Base-by-base conservation (phyloP, 2,113 vertebrate genomes). In the Stigmatopora argus region DNA sequence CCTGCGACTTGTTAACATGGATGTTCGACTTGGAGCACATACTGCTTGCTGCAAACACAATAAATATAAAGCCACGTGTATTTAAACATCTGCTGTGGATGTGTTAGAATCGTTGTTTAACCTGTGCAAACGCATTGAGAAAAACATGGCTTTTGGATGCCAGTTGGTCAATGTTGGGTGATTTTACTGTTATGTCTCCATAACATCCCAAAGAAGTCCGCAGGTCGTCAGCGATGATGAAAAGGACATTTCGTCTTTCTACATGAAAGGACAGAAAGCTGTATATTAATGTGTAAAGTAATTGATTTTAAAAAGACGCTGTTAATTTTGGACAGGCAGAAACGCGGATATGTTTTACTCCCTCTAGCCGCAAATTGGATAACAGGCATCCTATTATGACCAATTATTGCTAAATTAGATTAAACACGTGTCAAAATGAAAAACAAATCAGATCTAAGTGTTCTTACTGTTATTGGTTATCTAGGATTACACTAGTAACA, bases 121-220 rank as follows among this genome's bases (percentile, higher is more conserved):
- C 96, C 92, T 99, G 96, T 0, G 92, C 93, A 77, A 90, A 96
- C 0, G 94, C 93, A 65, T 96, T 93, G 53, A 90, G 86, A 75
- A 98, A 99, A 17, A 96, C 84, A 15, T 93, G 34, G 64, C 97
- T 95, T 5, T 62, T 90, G n/a, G 94, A 94, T 11, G 95, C 95
- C 71, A 99, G 90, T 0, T 97, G 95, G 68, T 99, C 95, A 1
- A 96, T 93, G 76, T 98, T 98, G 7, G 95, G 95, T 0, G 96
- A 93, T 71, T 88, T 96, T 13, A 91, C 92, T 6, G 93, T 38
- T 0, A 84, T 52, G 80, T 98, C 93, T 4, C 91, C 91, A 0
- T 98, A 98, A 78, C 93, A 95, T 49, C 96, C 95, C 74, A 98
- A 52, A 3, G 90, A 85, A 3, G 95, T 92, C 53, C 96, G 90